Evolutionary conservation across 2,888 invertebrate species (phyloP).

Genomic region (Erpobdella octoculata): DNA sequence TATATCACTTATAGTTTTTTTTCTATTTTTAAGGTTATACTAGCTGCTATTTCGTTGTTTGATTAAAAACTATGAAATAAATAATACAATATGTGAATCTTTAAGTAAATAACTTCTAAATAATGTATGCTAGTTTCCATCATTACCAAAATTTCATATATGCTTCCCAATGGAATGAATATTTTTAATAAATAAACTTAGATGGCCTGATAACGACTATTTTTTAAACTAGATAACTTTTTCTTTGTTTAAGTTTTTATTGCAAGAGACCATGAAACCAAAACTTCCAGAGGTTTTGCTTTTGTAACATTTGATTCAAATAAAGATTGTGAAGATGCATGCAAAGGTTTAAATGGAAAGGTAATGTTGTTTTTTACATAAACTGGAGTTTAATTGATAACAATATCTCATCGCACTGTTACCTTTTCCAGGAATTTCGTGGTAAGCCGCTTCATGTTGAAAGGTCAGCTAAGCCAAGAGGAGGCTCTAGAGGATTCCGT

Average conservation of each 20-base stretch:
- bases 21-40: too few relatives aligned
- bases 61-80: too few relatives aligned
- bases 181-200: too few relatives aligned
- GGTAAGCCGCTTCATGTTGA: slow-evolving; percentile 24
- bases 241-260: slow-evolving; percentile 7
- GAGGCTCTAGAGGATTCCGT: neutral
- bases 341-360: slow-evolving; percentile 23
- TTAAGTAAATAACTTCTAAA: too few relatives aligned
- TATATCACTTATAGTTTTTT: too few relatives aligned
- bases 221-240: neutral
- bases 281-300: slow-evolving; percentile 23
- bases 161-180: too few relatives aligned
- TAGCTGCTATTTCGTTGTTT: too few relatives aligned
- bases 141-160: neutral
- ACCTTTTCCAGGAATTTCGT: slow-evolving; percentile 13
- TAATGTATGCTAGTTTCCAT: neutral
- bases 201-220: neutral
- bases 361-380: neutral
- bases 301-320: slow-evolving; percentile 23
- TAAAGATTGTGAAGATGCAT: slow-evolving; percentile 25
- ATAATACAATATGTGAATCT: too few relatives aligned
- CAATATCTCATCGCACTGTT: neutral
- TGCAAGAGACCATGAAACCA: slow-evolving; percentile 23
- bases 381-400: neutral
- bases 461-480: slow-evolving; percentile 21